Base-by-base conservation (phyloP, 2,113 vertebrate species). In the Patagioenas fasciata region DNA sequence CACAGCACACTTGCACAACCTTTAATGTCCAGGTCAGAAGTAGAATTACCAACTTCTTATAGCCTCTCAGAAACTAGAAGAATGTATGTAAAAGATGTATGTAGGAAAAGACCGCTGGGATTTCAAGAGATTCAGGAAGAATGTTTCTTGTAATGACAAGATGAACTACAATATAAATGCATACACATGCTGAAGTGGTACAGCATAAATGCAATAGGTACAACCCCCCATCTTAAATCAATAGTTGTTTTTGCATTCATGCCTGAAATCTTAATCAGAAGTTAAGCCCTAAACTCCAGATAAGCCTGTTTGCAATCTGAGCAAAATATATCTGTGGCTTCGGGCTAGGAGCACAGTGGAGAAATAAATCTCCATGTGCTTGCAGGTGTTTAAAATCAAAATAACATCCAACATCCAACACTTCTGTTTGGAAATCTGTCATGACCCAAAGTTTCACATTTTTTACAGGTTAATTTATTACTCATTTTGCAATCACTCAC, bases 331-430 rank as follows among this genome's bases (percentile, higher is more conserved):
- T 70, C 48, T 95, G 80, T 53, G 51, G 75, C 60, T 94, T 66
- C 64, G 91, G 32, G 57, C 56, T 48, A 62, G 71, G 15, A 89
- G 24, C 0, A 0, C 73, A 58, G 36, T 64, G 15, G 56, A 88
- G 54, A 93, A 95, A 79, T 87, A 94, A 89, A 90, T 82, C 29
- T 88, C 51, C n/a, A 19, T 64, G 29, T 70, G 51, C 26, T 48
- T 83, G 51, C 88, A 95, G 91, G 89, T 96, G 89, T 93, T 96
- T 88, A 91, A 93, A 96, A 78, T 88, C 93, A 96, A 96, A 97
- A 85, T 38, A 89, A 34, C 51, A 31, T 89, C 66, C 77, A 50
- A 26, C 0, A 3, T 92, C 54, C 82, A 95, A 54, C 9, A 29
- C 20, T 92, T 94, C 83, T 93, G 54, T 93, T 85, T 95, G 74